Percentiles rank a stretch among this genome's conserved stretches.
Conservation (phyloP, 2,113 vertebrate genomes). For the Poeciliopsis turrubarensis region DNA sequence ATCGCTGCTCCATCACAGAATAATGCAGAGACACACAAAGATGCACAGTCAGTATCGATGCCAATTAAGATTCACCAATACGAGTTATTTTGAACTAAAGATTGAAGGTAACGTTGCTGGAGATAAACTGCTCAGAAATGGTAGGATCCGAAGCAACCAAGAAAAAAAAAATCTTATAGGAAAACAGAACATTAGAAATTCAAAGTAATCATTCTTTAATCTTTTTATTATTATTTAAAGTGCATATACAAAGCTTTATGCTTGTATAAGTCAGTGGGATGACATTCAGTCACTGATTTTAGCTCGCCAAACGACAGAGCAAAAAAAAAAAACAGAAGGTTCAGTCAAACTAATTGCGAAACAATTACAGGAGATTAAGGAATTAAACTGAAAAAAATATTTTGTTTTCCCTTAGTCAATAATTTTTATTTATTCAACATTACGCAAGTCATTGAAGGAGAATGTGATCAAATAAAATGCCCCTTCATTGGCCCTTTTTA, state of each 20-base stretch:
- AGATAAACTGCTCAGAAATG: neutral
- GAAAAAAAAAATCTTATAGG: neutral
- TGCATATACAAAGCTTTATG: no score
- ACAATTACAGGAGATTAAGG: no score
- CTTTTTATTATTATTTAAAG: no score
- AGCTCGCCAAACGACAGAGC: conserved; percentile 66
- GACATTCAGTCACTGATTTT: no score
- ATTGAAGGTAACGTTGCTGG: neutral
- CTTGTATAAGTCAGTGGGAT: no score
- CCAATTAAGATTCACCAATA: neutral
- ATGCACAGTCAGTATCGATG: neutral
- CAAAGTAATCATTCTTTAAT: no score
- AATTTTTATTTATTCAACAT: conserved; percentile 43
- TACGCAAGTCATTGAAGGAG: conserved; percentile 6
- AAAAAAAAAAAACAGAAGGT: conserved; percentile 53
- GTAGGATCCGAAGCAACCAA: neutral
- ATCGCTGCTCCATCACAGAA: neutral
- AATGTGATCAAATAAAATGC: conserved; percentile 12
- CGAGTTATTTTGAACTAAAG: neutral
- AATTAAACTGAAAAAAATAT: conserved; percentile 35
- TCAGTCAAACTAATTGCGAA: conserved; percentile 25
- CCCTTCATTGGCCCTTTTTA: no score
- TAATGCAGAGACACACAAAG: neutral
- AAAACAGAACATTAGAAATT: neutral
- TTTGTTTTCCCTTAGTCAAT: conserved; percentile 62